phyloP scores from a whole-genome alignment of 1,140 invertebrate species.

The Drosophila malerkotliana region DNA sequence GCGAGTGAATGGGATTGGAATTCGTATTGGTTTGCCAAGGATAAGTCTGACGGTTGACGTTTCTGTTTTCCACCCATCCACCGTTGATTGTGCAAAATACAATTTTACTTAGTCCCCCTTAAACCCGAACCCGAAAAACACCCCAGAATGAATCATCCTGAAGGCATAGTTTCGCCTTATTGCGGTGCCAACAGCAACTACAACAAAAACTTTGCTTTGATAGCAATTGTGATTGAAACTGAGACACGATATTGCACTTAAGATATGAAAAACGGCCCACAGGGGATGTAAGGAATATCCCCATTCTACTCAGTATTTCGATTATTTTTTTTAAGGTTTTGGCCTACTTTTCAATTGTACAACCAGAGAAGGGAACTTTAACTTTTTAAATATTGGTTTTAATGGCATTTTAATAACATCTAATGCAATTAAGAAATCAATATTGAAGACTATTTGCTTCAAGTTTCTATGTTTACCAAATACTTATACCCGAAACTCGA shows the following conservation, averaged over 20 bases:
- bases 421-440: background rate
- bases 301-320: background rate
- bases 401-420: background rate
- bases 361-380: background rate
- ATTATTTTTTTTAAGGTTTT: constrained; percentile 29
- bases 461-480: constrained; percentile 37
- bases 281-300: constrained; percentile 2
- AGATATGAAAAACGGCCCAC: constrained; percentile 44
- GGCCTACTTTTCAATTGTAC: background rate
- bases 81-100: constrained; percentile 52
- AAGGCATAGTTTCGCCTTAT: constrained; percentile 56
- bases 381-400: background rate
- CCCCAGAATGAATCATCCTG: constrained; percentile 16
- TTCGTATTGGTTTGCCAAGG: constrained; percentile 30
- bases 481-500: constrained; percentile 1
- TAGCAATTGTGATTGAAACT: constrained; percentile 58
- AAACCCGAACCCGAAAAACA: background rate
- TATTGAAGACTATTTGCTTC: constrained; percentile 7
- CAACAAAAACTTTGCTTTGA: constrained; percentile 51
- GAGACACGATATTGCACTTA: constrained; percentile 70
- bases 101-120: constrained; percentile 28
- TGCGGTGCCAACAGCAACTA: constrained; percentile 46
- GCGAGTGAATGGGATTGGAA: constrained; percentile 21
- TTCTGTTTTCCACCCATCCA: constrained; percentile 19
- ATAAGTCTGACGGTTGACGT: constrained; percentile 41